Evolutionary conservation across 2,888 invertebrate genomes (phyloP).

Genomic region (Cephus nigrinus): DNA sequence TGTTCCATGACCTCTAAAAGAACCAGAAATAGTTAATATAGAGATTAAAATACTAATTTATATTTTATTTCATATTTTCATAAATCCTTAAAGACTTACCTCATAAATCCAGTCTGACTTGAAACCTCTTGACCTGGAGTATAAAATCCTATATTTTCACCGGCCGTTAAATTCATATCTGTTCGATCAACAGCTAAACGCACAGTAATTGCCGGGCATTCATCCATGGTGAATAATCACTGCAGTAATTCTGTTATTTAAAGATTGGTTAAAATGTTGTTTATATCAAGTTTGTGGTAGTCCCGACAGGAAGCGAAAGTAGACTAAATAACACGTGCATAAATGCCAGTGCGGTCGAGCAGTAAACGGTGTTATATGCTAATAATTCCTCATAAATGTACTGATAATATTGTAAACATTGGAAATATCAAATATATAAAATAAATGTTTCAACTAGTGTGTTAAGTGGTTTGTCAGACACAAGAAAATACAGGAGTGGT

Average conservation of each 20-base stretch:
- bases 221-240: not conserved
- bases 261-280: not conserved
- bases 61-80: not conserved
- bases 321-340: not conserved
- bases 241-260: not conserved
- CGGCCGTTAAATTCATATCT: conserved; percentile 58
- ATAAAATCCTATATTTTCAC: conserved; percentile 73
- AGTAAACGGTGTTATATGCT: not conserved
- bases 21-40: not conserved
- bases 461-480: not conserved
- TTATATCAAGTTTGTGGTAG: not conserved
- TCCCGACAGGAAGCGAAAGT: not conserved
- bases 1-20: conserved; percentile 92
- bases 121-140: conserved; percentile 92
- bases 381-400: not conserved
- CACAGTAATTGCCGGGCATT: conserved; percentile 37
- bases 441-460: not conserved
- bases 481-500: not conserved
- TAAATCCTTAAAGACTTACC: conserved; percentile 67
- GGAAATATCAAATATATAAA: not conserved
- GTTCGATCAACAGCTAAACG: conserved; percentile 53
- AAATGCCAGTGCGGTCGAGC: not conserved
- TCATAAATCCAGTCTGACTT: conserved; percentile 84
- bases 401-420: not conserved
- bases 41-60: conserved; percentile 12